phyloP scores from a whole-genome alignment of 2,888 invertebrate genomes.

The Campoplex capitator region DNA sequence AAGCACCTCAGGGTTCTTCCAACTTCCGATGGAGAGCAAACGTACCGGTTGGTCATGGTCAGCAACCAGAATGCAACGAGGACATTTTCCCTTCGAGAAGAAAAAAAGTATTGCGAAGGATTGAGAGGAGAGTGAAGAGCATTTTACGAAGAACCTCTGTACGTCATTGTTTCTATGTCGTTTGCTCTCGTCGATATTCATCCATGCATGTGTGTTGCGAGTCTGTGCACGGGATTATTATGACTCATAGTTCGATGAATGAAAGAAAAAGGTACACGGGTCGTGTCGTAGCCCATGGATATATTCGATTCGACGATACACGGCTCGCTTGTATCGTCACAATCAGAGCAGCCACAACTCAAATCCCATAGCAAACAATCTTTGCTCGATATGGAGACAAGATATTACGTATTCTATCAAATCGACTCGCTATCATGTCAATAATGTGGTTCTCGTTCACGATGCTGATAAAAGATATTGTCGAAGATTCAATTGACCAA shows the following conservation, averaged over 20 bases:
- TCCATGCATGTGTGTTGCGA: not conserved
- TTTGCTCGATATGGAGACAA: not conserved
- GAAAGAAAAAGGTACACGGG: not conserved
- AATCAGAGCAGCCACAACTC: not conserved
- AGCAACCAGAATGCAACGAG: not conserved
- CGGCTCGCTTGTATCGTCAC: not conserved
- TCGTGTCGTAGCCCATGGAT: not conserved
- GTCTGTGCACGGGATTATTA: not conserved
- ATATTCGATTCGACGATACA: not conserved
- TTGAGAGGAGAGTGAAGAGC: not conserved
- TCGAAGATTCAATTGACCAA: not conserved
- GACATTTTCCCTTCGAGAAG: not conserved
- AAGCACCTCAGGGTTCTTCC: slow-evolving; percentile 36
- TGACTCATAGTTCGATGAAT: not conserved
- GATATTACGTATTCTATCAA: not conserved
- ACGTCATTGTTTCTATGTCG: too few relatives aligned
- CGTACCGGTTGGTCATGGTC: slow-evolving; percentile 49
- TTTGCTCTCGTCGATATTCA: not conserved
- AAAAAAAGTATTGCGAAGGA: not conserved
- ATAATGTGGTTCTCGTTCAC: not conserved
- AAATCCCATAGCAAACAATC: not conserved
- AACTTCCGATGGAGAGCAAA: slow-evolving; percentile 61
- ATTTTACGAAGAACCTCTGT: not conserved
- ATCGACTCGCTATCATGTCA: not conserved
- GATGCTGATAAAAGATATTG: not conserved